Percentiles rank a stretch among this genome's conserved stretches.
Conservation (phyloP, 2,888 invertebrate genomes). For the Euphydryas editha region DNA sequence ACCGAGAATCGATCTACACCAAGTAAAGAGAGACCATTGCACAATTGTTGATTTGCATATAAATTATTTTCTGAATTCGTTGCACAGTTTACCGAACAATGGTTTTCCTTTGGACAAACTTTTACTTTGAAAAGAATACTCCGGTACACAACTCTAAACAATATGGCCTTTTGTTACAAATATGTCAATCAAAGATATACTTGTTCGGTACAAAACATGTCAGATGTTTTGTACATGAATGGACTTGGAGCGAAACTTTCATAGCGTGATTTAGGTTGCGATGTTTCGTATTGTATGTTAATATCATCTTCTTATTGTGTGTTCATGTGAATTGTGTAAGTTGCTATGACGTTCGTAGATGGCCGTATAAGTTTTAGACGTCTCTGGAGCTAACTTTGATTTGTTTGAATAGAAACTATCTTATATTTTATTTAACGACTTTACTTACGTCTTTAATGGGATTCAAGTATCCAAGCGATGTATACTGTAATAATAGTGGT, state of each 20-base stretch:
- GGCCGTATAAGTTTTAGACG: background rate
- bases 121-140: slow-evolving; percentile 3
- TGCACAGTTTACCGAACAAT: background rate
- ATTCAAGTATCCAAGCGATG: too few species aligned
- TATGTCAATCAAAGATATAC: slow-evolving; percentile 29
- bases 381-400: background rate
- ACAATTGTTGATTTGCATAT: background rate
- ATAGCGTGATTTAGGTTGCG: slow-evolving; percentile 23
- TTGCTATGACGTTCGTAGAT: background rate
- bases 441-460: too few species aligned
- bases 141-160: slow-evolving; percentile 6
- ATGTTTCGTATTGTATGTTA: slow-evolving; percentile 23
- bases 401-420: too few species aligned
- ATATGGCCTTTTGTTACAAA: slow-evolving; percentile 27
- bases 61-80: background rate
- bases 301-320: slow-evolving; percentile 14
- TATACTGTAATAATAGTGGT: too few species aligned
- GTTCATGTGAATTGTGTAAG: background rate
- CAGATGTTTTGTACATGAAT: slow-evolving; percentile 18
- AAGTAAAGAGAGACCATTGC: background rate
- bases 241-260: slow-evolving; percentile 18
- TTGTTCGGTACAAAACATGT: slow-evolving; percentile 10
- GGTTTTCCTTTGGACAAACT: background rate
- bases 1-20: background rate
- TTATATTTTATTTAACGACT: too few species aligned